Evolutionary conservation across 2,888 invertebrate species (phyloP), one percentile per base, ranked within the genome.

Genomic region (Phasia obesa): DNA sequence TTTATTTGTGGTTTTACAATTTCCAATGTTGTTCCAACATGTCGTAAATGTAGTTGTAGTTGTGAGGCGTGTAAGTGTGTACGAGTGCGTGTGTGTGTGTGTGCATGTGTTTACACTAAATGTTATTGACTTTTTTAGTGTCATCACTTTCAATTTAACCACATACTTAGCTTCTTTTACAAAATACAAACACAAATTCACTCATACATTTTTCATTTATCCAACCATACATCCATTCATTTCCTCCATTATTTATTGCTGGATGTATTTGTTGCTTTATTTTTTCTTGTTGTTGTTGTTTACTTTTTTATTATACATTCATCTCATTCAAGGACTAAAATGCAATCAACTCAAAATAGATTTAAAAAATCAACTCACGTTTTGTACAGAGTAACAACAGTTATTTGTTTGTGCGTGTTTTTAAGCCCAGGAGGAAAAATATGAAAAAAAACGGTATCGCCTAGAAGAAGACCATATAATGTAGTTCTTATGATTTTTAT

Each of bases 81-180:
- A 19, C n/a, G n/a, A 23, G 19, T 64, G 42, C 51, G n/a, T 23
- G 17, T 47, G 19, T 49, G 19, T 69, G 23, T 35, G 15, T 69
- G 23, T 35, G 42, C 42, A 2, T 35, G 21, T 65, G 51, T 83
- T 74, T 64, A 70, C 59, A 53, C 65, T 78, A 84, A 81, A 78
- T 49, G 75, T 76, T 85, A 85, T 84, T 84, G 84, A 81, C 81
- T 81, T 84, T 79, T 84, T 77, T 83, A 85, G 84, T 85, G 83
- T 81, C 83, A 81, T 85, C 84, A 83, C 83, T 83, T 84, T 83
- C 84, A 83, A 84, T 82, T 82, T 82, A 82, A 70, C 80, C 79
- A 80, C 73, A 80, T 69, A 74, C 76, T 82, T 82, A 76, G 55
- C 62, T 57, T 21, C 47, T 69, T 42, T 31, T 25, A 23, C 35